Evolutionary conservation across 2,113 vertebrate species (phyloP).

Genomic region (Corapipo altera): DNA sequence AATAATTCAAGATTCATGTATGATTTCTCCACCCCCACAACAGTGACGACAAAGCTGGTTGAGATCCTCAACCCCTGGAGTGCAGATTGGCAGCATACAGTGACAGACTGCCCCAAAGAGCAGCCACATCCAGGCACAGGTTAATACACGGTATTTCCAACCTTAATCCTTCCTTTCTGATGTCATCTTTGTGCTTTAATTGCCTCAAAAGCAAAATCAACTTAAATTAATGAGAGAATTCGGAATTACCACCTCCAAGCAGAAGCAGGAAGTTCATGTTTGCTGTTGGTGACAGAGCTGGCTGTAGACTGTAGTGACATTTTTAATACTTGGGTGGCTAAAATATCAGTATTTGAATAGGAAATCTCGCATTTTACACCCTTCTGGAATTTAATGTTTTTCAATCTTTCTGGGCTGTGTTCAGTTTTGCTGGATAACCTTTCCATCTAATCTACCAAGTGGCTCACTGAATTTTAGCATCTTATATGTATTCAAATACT

Average conservation of each 20-base stretch:
- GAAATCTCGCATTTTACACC: background rate
- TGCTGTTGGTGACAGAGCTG: background rate
- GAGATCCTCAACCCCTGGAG: background rate
- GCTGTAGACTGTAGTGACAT: background rate
- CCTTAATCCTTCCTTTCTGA: background rate
- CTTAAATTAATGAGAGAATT: background rate
- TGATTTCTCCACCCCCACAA: background rate
- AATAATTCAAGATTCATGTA: background rate
- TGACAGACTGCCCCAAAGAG: background rate
- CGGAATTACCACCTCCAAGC: background rate
- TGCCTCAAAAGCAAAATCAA: background rate
- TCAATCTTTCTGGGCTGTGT: background rate
- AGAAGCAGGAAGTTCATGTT: background rate
- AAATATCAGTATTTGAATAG: background rate
- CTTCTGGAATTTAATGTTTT: background rate
- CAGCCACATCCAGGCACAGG: background rate
- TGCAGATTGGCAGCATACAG: rapidly evolving
- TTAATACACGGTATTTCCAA: background rate
- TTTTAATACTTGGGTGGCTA: background rate
- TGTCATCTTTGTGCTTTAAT: background rate
- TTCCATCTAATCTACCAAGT: background rate
- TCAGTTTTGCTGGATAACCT: background rate
- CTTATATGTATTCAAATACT: background rate
- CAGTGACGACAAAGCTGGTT: rapidly evolving
- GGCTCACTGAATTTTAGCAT: background rate